Conservation (phyloP, 2,113 vertebrate species). For the Callocephalon fimbriatum region DNA sequence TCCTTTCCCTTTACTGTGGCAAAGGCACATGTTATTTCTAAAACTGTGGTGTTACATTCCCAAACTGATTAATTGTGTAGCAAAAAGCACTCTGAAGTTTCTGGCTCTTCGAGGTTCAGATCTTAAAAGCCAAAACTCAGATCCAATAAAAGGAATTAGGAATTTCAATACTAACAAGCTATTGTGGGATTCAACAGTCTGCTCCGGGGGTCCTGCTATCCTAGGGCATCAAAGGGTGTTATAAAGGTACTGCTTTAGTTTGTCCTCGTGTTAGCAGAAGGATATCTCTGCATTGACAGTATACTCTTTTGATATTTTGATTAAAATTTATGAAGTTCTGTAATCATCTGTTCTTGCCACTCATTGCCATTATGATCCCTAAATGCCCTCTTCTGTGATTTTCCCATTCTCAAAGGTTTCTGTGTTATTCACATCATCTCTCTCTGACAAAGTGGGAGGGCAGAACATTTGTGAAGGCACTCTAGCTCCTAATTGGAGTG, state of each 20-base stretch:
- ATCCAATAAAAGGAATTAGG: constrained; percentile 54
- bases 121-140: constrained; percentile 28
- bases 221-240: constrained; percentile 47
- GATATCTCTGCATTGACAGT: constrained; percentile 23
- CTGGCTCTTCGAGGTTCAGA: constrained; percentile 9
- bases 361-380: constrained; percentile 42
- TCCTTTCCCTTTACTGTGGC: neutral
- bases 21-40: neutral
- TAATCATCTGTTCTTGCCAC: constrained; percentile 41
- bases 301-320: constrained; percentile 49
- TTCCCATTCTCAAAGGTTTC: constrained; percentile 35
- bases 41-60: neutral
- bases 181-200: constrained; percentile 21
- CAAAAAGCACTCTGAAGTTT: constrained; percentile 12
- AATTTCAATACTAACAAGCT: constrained; percentile 56
- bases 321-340: constrained; percentile 63
- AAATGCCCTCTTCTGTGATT: constrained; percentile 36
- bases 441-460: constrained; percentile 50
- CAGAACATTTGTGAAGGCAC: constrained; percentile 42
- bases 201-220: constrained; percentile 20
- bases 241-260: constrained; percentile 19
- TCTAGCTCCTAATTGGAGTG: constrained; percentile 58
- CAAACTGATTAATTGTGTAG: neutral
- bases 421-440: constrained; percentile 31
- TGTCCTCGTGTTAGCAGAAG: constrained; percentile 14